phyloP scores from a whole-genome alignment of 2,888 invertebrate genomes.

The Apamea epomidion region DNA sequence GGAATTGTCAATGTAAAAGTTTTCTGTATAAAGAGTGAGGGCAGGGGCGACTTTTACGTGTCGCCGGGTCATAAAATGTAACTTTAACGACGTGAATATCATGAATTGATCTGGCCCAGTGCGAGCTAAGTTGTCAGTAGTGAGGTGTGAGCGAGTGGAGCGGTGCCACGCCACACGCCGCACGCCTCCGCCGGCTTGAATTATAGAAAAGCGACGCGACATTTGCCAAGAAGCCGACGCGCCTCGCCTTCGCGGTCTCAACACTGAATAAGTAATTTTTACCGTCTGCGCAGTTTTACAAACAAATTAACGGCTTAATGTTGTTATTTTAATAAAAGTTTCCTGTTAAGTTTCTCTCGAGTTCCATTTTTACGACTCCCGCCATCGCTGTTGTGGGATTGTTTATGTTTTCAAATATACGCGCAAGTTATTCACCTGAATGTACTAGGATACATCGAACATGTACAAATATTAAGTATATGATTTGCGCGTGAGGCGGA shows the following conservation, averaged over 20 bases:
- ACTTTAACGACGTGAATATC: constrained; percentile 60
- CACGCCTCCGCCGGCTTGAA: constrained; percentile 76
- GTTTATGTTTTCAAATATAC: constrained; percentile 82
- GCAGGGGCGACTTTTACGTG: background rate
- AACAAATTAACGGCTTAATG: constrained; percentile 89
- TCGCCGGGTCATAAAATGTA: constrained; percentile 42
- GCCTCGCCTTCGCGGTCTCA: constrained; percentile 80
- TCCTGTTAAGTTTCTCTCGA: constrained; percentile 81
- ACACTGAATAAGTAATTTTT: constrained; percentile 89
- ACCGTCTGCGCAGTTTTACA: constrained; percentile 89
- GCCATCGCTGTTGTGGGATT: constrained; percentile 81
- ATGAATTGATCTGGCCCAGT: constrained; percentile 62
- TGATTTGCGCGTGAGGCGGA: constrained; percentile 69
- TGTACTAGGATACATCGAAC: constrained; percentile 57
- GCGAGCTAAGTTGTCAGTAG: constrained; percentile 43
- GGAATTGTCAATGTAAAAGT: constrained; percentile 28
- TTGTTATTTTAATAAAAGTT: constrained; percentile 90
- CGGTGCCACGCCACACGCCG: constrained; percentile 24
- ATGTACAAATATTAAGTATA: constrained; percentile 63
- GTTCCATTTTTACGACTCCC: constrained; percentile 86
- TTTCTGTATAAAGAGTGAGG: constrained; percentile 12
- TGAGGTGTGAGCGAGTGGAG: constrained; percentile 39
- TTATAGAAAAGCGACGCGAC: constrained; percentile 84
- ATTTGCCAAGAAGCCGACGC: constrained; percentile 80
- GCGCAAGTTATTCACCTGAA: constrained; percentile 60